Conservation (phyloP, 2,797 vertebrate genomes). For the Oceanodroma leucorhoa region DNA sequence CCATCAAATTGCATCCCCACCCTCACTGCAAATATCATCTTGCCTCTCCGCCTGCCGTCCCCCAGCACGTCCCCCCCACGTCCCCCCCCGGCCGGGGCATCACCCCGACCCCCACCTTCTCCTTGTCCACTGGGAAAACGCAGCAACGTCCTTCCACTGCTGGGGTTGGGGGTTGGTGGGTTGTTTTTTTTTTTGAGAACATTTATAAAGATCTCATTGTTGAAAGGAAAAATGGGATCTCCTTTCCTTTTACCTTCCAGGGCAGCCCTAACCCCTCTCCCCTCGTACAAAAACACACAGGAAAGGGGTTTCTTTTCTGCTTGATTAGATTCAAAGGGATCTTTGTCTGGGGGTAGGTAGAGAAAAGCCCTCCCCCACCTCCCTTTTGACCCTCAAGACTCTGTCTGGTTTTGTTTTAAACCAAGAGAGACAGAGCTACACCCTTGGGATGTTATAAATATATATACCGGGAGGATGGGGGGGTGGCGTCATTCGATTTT, state of each 20-base stretch:
- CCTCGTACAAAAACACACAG: conserved; percentile 6
- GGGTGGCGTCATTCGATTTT: not conserved
- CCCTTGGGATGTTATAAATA: conserved; percentile 16
- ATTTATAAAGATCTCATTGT: conserved; percentile 49
- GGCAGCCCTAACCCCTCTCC: conserved; percentile 1
- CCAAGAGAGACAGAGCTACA: conserved; percentile 12
- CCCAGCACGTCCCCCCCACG: not conserved
- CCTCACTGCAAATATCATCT: not conserved
- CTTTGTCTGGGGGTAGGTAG: conserved; percentile 50
- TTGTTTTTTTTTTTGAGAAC: not conserved
- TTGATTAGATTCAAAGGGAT: conserved; percentile 47
- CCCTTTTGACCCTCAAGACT: conserved; percentile 32
- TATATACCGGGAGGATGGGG: not conserved
- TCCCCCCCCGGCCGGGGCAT: not conserved
- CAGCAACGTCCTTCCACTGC: not conserved
- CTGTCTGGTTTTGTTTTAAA: conserved; percentile 50
- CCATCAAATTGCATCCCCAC: not conserved
- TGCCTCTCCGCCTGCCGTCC: fast-evolving
- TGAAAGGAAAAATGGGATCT: conserved; percentile 24
- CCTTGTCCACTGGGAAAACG: not conserved
- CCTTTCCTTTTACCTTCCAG: conserved; percentile 44
- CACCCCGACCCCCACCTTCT: not conserved
- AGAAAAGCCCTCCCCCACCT: conserved; percentile 24
- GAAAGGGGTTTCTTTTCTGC: conserved; percentile 42
- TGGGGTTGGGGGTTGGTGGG: not conserved